Conservation (phyloP, 2,113 vertebrate species). For the Rhynchopsitta pachyrhyncha region DNA sequence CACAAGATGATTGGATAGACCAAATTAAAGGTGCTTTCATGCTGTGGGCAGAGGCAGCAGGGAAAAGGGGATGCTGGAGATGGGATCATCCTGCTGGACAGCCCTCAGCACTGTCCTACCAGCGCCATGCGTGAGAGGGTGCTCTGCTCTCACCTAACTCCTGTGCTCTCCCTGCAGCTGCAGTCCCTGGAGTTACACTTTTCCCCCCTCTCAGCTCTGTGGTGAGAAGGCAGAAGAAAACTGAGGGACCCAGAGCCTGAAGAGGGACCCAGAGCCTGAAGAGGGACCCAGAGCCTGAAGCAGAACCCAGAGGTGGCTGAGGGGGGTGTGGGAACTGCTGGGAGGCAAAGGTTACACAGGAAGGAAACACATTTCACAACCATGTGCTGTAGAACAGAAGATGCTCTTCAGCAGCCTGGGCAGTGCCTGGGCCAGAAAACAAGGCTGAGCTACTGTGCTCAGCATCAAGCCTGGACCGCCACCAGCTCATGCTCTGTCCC, state of each 20-base stretch:
- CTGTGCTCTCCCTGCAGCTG: not conserved
- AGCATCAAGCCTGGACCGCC: not conserved
- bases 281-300: not conserved
- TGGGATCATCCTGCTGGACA: not conserved
- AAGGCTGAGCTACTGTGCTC: not conserved
- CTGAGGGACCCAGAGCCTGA: not conserved
- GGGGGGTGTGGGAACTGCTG: not conserved
- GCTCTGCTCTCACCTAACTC: not conserved
- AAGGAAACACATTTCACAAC: not conserved
- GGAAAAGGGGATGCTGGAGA: not conserved
- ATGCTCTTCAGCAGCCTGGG: too few relatives aligned
- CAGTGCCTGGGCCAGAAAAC: not conserved
- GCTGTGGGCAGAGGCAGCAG: not conserved
- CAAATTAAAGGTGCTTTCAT: not conserved
- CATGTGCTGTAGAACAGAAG: not conserved
- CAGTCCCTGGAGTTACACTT: not conserved
- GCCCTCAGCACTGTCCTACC: not conserved
- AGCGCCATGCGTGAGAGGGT: not conserved
- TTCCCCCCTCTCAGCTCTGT: not conserved
- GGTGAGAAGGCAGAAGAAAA: not conserved
- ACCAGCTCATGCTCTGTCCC: not conserved
- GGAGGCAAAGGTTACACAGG: not conserved
- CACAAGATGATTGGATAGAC: not conserved
- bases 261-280: not conserved
- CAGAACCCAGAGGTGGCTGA: not conserved